phyloP scores from a whole-genome alignment of 2,797 vertebrate species.

The Enteromius paludinosus region DNA sequence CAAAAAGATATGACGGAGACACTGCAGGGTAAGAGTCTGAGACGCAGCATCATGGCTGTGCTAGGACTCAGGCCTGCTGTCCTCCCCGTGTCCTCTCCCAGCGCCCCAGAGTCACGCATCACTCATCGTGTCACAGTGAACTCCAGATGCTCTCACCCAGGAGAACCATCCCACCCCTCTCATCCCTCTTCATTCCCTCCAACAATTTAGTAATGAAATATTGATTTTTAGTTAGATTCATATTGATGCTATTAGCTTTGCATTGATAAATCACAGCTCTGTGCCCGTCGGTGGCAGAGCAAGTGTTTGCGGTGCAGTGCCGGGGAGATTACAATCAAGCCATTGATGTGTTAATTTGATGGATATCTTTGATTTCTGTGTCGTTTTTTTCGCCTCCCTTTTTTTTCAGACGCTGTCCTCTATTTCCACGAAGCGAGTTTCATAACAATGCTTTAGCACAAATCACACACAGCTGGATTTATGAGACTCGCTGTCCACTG shows the following conservation, averaged over 20 bases:
- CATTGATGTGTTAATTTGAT: constrained; percentile 99
- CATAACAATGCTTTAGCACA: constrained; percentile 59
- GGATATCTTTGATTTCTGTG: constrained; percentile 87
- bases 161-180: constrained; percentile 86
- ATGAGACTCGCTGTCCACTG: constrained; percentile 57
- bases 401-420: constrained; percentile 58
- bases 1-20: background rate
- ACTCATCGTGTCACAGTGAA: constrained; percentile 95
- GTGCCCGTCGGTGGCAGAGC: constrained; percentile 70
- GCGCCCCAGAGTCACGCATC: constrained; percentile 85
- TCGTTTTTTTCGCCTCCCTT: constrained; percentile 57
- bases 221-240: constrained; percentile 99
- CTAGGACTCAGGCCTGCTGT: constrained; percentile 80
- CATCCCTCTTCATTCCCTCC: constrained; percentile 99
- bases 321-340: constrained; percentile 93
- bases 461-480: constrained; percentile 62
- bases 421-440: constrained; percentile 59
- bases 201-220: constrained; percentile 99
- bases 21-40: background rate
- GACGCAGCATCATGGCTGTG: constrained; percentile 13
- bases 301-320: constrained; percentile 82
- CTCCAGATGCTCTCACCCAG: constrained; percentile 97
- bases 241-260: constrained; percentile 99
- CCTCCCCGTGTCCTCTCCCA: constrained; percentile 89
- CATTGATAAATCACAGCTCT: constrained; percentile 96